Conservation (phyloP, 2,888 invertebrate species). For the Drosophila colorata region DNA sequence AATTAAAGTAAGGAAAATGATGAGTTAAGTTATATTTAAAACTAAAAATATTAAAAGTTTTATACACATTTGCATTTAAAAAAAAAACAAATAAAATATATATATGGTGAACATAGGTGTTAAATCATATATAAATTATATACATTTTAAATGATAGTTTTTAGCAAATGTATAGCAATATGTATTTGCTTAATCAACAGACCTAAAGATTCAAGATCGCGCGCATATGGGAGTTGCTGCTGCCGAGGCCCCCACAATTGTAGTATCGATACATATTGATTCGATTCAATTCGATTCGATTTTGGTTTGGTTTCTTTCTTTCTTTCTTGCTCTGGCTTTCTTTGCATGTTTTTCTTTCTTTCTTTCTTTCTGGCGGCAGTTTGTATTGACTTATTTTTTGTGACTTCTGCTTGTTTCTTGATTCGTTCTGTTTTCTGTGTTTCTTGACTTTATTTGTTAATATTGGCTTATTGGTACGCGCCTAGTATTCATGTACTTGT, state of each 20-base stretch:
- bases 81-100: conserved; percentile 14
- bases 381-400: conserved; percentile 13
- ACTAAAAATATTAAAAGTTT: conserved; percentile 43
- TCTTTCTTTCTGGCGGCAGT: conserved; percentile 27
- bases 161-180: conserved; percentile 61
- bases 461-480: conserved; percentile 34
- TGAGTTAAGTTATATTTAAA: conserved; percentile 46
- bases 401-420: conserved; percentile 33
- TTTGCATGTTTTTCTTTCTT: conserved; percentile 10
- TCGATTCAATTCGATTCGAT: conserved; percentile 15
- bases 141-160: conserved; percentile 38
- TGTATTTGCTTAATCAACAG: conserved; percentile 59
- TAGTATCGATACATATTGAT: conserved; percentile 27
- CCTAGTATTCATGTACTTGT: conserved; percentile 38
- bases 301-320: conserved; percentile 20
- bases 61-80: conserved; percentile 56
- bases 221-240: conserved; percentile 44
- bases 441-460: conserved; percentile 27
- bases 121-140: conserved; percentile 49
- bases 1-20: conserved; percentile 39
- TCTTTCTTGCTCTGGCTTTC: conserved; percentile 19
- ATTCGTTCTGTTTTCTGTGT: conserved; percentile 35
- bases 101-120: conserved; percentile 46
- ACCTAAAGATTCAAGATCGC: conserved; percentile 55
- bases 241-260: conserved; percentile 52